phyloP scores from a whole-genome alignment of 2,113 vertebrate genomes.

The Neofelis nebulosa region DNA sequence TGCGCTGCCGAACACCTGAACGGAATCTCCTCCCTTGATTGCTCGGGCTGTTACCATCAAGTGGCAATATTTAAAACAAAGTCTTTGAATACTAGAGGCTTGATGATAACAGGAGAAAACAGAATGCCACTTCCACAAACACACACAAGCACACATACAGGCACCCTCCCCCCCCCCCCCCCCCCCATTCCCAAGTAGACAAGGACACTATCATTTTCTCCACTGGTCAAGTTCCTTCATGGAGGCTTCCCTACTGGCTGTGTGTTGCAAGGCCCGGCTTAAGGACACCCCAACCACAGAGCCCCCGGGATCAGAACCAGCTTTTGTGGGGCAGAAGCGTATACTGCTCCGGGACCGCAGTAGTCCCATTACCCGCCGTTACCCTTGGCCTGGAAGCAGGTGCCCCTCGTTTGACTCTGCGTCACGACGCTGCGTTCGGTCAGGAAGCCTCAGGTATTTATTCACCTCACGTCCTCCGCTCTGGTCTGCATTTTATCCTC shows the following conservation, averaged over 20 bases:
- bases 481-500: fast-evolving
- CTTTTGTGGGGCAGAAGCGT: no score
- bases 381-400: neutral
- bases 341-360: fast-evolving
- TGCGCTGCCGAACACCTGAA: no score
- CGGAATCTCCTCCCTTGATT: neutral
- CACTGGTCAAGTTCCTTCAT: no score
- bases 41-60: neutral
- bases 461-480: neutral
- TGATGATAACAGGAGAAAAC: neutral
- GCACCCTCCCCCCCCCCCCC: no score
- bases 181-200: no score
- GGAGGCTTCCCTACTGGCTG: no score
- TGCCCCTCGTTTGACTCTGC: neutral
- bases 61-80: neutral
- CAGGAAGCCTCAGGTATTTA: neutral
- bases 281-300: neutral
- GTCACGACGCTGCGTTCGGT: neutral
- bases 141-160: neutral
- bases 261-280: neutral
- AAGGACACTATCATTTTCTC: neutral
- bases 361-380: fast-evolving
- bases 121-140: neutral
- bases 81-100: neutral
- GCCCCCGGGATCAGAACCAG: neutral